Percentiles rank a stretch among this genome's conserved stretches.
These are phyloP conservation scores for Maccullochella peelii DNA, from an alignment of 2,113 vertebrate species.

Conservation along the genomic window DNA sequence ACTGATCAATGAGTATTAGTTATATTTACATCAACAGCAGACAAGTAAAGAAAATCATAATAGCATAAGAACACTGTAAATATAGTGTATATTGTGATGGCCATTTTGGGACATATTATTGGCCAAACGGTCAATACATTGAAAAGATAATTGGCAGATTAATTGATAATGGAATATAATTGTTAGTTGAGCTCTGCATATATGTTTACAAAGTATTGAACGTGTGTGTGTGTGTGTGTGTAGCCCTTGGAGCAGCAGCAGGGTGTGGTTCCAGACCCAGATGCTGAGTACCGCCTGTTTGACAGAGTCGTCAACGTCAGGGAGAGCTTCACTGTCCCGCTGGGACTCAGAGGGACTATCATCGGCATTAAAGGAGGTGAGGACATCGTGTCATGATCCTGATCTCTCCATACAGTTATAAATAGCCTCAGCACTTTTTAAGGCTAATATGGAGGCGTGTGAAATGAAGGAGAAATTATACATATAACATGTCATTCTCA, in stretches of 20 bases:
- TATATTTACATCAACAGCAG: background rate
- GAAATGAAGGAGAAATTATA: background rate
- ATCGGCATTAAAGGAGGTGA: conserved; percentile 98
- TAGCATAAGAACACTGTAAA: no score
- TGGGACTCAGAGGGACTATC: conserved; percentile 94
- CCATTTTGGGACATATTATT: no score
- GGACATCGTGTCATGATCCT: background rate
- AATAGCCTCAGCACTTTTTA: background rate
- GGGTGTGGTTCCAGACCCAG: conserved; percentile 92
- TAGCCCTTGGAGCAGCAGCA: conserved; percentile 96
- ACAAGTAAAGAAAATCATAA: no score
- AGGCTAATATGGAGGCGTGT: background rate
- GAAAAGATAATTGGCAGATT: no score
- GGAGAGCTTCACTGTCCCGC: conserved; percentile 94
- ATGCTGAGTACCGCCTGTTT: conserved; percentile 93
- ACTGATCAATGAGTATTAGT: no score
- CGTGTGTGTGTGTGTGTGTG: background rate
- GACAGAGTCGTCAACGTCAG: conserved; percentile 96
- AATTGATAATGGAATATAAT: no score
- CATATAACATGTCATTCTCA: no score
- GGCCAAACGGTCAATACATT: no score
- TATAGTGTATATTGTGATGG: no score
- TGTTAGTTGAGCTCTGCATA: background rate
- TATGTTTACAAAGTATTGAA: background rate
- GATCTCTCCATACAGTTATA: background rate